Conservation (phyloP, 2,888 invertebrate genomes). For the Hyposoter didymator region DNA sequence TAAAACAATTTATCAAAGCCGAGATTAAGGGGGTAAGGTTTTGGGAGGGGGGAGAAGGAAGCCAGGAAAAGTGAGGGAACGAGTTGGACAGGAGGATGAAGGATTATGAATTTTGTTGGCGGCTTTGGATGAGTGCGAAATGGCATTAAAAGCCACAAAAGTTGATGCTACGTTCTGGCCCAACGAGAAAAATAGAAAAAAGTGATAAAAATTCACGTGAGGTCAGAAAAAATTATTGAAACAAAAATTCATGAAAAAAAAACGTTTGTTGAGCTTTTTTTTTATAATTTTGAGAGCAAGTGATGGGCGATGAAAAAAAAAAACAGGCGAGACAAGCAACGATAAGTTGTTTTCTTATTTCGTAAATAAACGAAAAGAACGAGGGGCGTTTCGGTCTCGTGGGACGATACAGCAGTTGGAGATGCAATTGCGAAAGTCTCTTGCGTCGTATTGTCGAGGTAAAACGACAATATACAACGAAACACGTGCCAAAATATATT, state of each 20-base stretch:
- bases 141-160: conserved; percentile 49
- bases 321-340: background rate
- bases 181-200: background rate
- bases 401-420: conserved; percentile 10
- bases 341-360: background rate
- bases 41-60: background rate
- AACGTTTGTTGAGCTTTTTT: too few relatives aligned
- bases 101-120: conserved; percentile 37
- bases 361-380: background rate
- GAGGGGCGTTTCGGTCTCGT: conserved; percentile 11
- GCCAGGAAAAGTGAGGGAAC: conserved; percentile 20
- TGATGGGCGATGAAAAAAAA: background rate
- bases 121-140: conserved; percentile 30
- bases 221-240: background rate
- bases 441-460: conserved; percentile 51
- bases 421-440: conserved; percentile 50
- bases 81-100: background rate
- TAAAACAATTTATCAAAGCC: background rate
- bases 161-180: conserved; percentile 11
- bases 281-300: too few relatives aligned
- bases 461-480: conserved; percentile 50
- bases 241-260: background rate
- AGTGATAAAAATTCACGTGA: background rate
- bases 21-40: conserved; percentile 1
- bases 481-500: conserved; percentile 62